These are phyloP conservation scores for Cheilosia pagana DNA, from an alignment of 2,888 invertebrate species.

Conservation along the genomic window DNA sequence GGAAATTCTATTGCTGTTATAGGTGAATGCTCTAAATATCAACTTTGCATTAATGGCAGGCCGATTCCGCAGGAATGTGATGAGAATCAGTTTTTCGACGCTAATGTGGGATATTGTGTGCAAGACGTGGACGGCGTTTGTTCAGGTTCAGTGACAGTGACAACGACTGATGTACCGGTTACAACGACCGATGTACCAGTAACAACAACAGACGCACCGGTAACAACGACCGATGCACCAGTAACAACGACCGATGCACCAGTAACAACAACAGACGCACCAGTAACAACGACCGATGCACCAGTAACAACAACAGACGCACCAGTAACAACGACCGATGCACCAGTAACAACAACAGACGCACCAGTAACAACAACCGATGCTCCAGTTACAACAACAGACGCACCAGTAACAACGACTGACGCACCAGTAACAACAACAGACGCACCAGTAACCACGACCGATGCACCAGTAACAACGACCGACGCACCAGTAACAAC, in stretches of 20 bases:
- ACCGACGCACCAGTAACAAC: conserved; percentile 13
- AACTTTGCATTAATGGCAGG: conserved; percentile 74
- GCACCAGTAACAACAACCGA: not conserved
- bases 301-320: conserved; percentile 13
- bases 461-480: conserved; percentile 55
- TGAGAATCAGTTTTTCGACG: conserved; percentile 76
- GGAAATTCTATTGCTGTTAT: conserved; percentile 68
- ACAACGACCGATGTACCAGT: not conserved
- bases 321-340: conserved; percentile 48
- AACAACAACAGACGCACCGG: too few species aligned
- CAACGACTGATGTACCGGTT: conserved; percentile 14
- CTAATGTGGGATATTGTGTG: conserved; percentile 73
- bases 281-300: too few species aligned
- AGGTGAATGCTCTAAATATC: conserved; percentile 77
- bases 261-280: too few species aligned
- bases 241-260: not conserved
- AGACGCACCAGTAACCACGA: not conserved
- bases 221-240: not conserved
- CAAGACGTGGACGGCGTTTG: conserved; percentile 76
- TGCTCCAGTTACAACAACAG: conserved; percentile 4
- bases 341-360: not conserved
- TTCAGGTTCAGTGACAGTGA: conserved; percentile 12
- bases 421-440: conserved; percentile 9
- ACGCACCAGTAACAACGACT: conserved; percentile 1
- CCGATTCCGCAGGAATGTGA: conserved; percentile 77